phyloP scores from a whole-genome alignment of 2,797 vertebrate species.

The Moxostoma hubbsi region DNA sequence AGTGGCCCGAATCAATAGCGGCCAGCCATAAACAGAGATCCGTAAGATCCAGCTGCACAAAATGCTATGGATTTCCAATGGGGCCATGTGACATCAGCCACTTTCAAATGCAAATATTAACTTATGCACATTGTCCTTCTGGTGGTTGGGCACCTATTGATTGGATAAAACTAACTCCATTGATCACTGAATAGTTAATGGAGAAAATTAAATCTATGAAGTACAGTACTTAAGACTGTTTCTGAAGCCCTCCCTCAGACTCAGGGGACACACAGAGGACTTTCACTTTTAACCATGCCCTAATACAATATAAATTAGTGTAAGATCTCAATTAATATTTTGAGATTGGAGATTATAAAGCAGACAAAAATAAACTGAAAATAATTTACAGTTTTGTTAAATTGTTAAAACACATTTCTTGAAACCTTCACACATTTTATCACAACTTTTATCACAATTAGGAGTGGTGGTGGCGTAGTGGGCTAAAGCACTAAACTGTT shows the following conservation, averaged over 20 bases:
- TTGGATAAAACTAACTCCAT: conserved; percentile 81
- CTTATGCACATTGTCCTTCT: conserved; percentile 84
- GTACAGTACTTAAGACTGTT: conserved; percentile 80
- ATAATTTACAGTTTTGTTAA: too few relatives aligned
- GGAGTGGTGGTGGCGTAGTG: too few relatives aligned
- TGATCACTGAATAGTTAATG: conserved; percentile 88
- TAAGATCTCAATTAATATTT: conserved; percentile 31
- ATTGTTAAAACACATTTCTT: too few relatives aligned
- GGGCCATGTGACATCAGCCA: conserved; percentile 75
- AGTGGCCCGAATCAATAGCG: conserved; percentile 79
- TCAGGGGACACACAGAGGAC: conserved; percentile 47
- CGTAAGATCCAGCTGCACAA: conserved; percentile 83
- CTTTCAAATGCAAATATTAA: conserved; percentile 87
- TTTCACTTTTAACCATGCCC: conserved; percentile 46
- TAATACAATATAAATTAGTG: conserved; percentile 46
- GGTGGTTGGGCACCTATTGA: conserved; percentile 78
- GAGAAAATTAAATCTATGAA: conserved; percentile 81
- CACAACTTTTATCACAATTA: too few relatives aligned
- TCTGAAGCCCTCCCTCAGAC: conserved; percentile 68
- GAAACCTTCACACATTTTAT: too few relatives aligned
- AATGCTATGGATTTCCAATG: conserved; percentile 86
- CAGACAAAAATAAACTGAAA: too few relatives aligned
- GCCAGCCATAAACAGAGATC: conserved; percentile 81
- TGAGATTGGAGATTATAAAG: not conserved
- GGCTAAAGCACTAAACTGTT: too few relatives aligned